A percentile compares a stretch with the other conserved stretches of the same genome.
Conservation (phyloP, 2,113 vertebrate species). For the Barbus barbus region DNA sequence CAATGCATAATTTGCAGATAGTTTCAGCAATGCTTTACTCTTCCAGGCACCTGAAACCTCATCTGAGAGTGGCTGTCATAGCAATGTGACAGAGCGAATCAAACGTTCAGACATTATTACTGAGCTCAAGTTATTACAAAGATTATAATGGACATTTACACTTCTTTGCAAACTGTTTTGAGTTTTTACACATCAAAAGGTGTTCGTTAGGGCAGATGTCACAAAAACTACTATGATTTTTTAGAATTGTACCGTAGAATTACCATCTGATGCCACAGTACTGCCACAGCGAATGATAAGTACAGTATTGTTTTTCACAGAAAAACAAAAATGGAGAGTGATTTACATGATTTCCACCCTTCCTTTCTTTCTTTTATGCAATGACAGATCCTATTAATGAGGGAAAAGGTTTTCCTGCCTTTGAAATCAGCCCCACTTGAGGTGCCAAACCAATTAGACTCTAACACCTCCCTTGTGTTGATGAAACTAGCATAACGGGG, state of each 20-base stretch:
- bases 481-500: slow-evolving; percentile 3
- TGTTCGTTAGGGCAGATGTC: background rate
- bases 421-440: slow-evolving; percentile 62
- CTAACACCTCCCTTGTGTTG: slow-evolving; percentile 52
- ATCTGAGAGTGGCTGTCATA: slow-evolving; percentile 8
- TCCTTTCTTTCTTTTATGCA: slow-evolving; percentile 27
- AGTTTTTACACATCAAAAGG: background rate
- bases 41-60: slow-evolving; percentile 16
- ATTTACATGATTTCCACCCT: slow-evolving; percentile 26
- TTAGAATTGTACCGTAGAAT: background rate
- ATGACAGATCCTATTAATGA: slow-evolving; percentile 69
- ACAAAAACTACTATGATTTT: background rate
- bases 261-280: background rate
- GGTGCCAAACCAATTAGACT: slow-evolving; percentile 73
- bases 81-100: slow-evolving; percentile 6
- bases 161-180: background rate
- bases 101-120: slow-evolving; percentile 10
- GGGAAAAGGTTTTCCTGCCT: slow-evolving; percentile 61
- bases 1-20: slow-evolving; percentile 19
- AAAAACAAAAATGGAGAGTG: background rate
- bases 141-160: background rate
- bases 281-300: background rate
- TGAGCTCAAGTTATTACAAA: background rate
- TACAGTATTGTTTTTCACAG: background rate
- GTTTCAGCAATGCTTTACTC: slow-evolving; percentile 19